Evolutionary conservation across 2,888 invertebrate species (phyloP).

Genomic region (Lymantria dispar): DNA sequence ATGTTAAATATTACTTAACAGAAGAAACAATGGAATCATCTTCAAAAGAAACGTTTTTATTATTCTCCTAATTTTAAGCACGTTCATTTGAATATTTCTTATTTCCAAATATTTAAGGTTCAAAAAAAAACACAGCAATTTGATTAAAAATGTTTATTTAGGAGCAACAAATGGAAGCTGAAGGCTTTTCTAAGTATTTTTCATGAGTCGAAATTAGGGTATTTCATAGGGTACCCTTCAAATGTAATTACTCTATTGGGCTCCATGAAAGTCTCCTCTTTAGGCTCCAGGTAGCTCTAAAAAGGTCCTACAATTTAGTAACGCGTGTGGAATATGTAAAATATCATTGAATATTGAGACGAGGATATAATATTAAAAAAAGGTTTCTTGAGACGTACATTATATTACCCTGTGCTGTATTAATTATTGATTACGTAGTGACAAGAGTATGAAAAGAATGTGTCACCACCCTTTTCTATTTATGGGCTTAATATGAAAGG

Average conservation of each 20-base stretch:
- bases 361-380: neutral
- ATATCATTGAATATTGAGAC: slow-evolving; percentile 19
- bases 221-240: slow-evolving; percentile 45
- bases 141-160: slow-evolving; percentile 56
- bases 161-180: slow-evolving; percentile 43
- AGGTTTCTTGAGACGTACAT: too few species aligned
- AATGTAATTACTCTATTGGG: slow-evolving; percentile 63
- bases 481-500: too few species aligned
- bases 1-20: neutral
- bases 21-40: slow-evolving; percentile 1
- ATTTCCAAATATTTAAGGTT: slow-evolving; percentile 19
- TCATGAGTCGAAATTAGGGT: slow-evolving; percentile 50
- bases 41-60: slow-evolving; percentile 21
- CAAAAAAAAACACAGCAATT: slow-evolving; percentile 38
- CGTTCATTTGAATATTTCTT: too few species aligned
- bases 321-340: slow-evolving; percentile 30
- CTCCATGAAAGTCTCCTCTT: slow-evolving; percentile 50
- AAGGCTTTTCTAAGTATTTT: slow-evolving; percentile 39
- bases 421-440: too few species aligned
- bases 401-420: too few species aligned
- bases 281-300: slow-evolving; percentile 22
- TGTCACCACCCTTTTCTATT: too few species aligned
- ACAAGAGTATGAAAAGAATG: too few species aligned
- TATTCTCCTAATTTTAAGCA: slow-evolving; percentile 1
- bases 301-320: slow-evolving; percentile 16